Percentiles rank a stretch among this genome's conserved stretches.
phyloP scores from a whole-genome alignment of 2,888 invertebrate genomes.

The Cabera pusaria region DNA sequence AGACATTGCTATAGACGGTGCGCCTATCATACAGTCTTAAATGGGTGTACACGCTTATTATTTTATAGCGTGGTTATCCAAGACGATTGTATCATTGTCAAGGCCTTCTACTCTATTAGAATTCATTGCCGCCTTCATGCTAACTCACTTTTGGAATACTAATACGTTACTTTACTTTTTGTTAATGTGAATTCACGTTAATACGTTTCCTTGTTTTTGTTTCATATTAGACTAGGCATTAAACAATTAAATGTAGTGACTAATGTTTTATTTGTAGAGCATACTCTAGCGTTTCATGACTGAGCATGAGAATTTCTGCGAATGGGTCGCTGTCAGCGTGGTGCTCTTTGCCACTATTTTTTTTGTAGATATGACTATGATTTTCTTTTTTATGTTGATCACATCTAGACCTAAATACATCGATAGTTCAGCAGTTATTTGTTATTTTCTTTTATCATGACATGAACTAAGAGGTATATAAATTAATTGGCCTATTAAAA shows the following conservation, averaged over 20 bases:
- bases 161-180: constrained; percentile 58
- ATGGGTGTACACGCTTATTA: constrained; percentile 31
- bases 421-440: too few relatives aligned
- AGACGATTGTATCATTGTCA: constrained; percentile 70
- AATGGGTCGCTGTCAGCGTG: too few relatives aligned
- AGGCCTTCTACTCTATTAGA: constrained; percentile 71
- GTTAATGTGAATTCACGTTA: constrained; percentile 44
- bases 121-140: constrained; percentile 69
- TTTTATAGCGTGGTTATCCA: constrained; percentile 57
- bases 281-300: too few relatives aligned
- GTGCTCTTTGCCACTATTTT: too few relatives aligned
- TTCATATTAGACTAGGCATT: constrained; percentile 21
- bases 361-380: too few relatives aligned
- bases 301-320: too few relatives aligned
- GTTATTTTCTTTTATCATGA: too few relatives aligned
- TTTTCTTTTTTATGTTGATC: too few relatives aligned
- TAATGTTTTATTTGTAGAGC: constrained; percentile 8
- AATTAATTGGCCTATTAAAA: too few relatives aligned
- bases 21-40: constrained; percentile 13
- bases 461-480: too few relatives aligned
- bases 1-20: constrained; percentile 5
- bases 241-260: constrained; percentile 15
- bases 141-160: constrained; percentile 67
- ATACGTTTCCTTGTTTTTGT: constrained; percentile 43
- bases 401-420: too few relatives aligned